Percentiles rank a stretch among this genome's conserved stretches.
phyloP scores from a whole-genome alignment of 92 coral and sea anemone species.

The Zoanthus sociatus region DNA sequence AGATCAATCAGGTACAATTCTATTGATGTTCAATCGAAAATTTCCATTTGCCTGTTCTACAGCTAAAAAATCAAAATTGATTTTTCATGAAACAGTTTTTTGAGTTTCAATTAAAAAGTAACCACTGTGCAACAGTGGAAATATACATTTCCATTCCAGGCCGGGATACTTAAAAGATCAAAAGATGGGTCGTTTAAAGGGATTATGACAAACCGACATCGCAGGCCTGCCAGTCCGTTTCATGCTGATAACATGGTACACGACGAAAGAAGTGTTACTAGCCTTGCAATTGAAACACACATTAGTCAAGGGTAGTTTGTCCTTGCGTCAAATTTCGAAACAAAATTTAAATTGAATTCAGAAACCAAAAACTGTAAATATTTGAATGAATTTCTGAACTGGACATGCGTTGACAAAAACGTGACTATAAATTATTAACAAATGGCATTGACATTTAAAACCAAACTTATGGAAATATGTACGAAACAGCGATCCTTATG shows the following conservation, averaged over 20 bases:
- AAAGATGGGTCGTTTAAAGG: conserved; percentile 17
- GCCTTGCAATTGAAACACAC: background rate
- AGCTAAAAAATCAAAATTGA: background rate
- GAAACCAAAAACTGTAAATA: background rate
- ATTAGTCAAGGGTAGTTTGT: background rate
- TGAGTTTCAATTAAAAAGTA: background rate
- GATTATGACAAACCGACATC: background rate
- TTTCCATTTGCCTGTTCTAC: background rate
- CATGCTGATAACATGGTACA: background rate
- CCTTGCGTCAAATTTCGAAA: background rate
- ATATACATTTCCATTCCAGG: background rate
- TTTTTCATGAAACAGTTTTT: background rate
- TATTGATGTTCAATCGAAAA: background rate
- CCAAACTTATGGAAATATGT: background rate
- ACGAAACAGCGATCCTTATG: conserved; percentile 1
- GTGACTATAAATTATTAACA: conserved; percentile 2
- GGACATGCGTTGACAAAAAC: background rate
- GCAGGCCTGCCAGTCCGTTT: background rate
- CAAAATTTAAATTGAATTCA: background rate
- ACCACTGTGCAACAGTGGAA: background rate
- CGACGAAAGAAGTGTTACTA: conserved; percentile 9
- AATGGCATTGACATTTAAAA: background rate
- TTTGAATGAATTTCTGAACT: background rate
- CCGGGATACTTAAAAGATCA: conserved; percentile 13
- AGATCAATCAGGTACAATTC: too few relatives aligned